Evolutionary conservation across 2,113 vertebrate species (phyloP).

Genomic region (Rhabdomys dilectus): DNA sequence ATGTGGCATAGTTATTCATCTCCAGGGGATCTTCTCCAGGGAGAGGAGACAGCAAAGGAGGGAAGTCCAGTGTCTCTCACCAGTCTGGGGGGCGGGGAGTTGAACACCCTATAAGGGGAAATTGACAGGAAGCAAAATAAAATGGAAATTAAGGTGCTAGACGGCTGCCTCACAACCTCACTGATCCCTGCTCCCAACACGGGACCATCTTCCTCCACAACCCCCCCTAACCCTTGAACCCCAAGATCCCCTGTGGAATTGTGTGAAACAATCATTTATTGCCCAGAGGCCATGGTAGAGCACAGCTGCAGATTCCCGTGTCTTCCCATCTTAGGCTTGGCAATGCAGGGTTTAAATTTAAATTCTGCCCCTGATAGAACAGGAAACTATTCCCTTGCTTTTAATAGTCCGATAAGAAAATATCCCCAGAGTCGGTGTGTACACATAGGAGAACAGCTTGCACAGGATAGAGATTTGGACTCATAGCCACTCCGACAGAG

Average conservation of each 20-base stretch:
- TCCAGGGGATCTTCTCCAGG: not conserved
- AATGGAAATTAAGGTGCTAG: fast-evolving
- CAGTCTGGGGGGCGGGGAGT: too few species aligned
- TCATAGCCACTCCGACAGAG: not conserved
- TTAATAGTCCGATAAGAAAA: not conserved
- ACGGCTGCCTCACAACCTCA: not conserved
- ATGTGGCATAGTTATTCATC: not conserved
- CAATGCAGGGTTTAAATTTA: not conserved
- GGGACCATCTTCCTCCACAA: not conserved
- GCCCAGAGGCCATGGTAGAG: fast-evolving
- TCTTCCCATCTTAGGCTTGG: not conserved
- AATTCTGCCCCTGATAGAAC: not conserved
- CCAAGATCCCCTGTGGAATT: not conserved
- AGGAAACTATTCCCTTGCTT: not conserved
- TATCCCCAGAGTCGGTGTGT: not conserved
- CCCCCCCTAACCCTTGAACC: not conserved
- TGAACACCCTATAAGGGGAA: not conserved
- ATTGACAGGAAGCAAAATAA: not conserved
- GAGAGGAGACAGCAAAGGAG: not conserved
- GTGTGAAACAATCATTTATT: not conserved
- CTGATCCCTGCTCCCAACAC: not conserved
- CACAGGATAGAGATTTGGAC: too few species aligned
- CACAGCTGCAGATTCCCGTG: not conserved
- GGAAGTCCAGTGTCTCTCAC: not conserved
- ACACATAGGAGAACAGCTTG: not conserved